Percentiles rank a stretch among this genome's conserved stretches.
Evolutionary conservation across 2,113 vertebrate species (phyloP).

Genomic region (Cyanoderma ruficeps): DNA sequence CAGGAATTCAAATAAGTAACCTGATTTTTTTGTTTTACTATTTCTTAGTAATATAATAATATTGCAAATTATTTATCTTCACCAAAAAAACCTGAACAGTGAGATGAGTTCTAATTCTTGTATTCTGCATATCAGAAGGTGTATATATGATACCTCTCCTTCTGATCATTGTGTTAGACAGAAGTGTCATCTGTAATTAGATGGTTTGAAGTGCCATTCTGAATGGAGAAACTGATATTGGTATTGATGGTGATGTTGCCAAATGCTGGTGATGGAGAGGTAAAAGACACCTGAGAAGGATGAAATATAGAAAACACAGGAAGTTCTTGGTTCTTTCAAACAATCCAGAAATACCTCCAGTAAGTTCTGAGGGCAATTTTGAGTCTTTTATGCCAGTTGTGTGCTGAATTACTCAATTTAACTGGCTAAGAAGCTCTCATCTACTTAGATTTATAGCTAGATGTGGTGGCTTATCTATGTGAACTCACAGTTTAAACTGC

Average conservation of each 20-base stretch:
- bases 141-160: background rate
- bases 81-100: background rate
- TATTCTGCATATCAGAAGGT: background rate
- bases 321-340: background rate
- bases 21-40: background rate
- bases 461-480: background rate
- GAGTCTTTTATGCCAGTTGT: background rate
- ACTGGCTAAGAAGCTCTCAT: background rate
- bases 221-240: background rate
- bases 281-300: background rate
- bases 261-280: background rate
- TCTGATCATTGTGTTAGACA: background rate
- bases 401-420: background rate
- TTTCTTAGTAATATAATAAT: background rate
- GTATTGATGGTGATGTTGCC: background rate
- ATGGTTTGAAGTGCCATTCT: background rate
- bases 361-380: background rate
- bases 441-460: background rate
- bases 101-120: background rate
- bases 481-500: background rate
- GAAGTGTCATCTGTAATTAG: background rate
- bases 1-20: background rate
- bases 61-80: background rate
- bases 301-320: background rate
- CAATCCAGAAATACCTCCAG: background rate